Evolutionary conservation across 2,113 vertebrate genomes (phyloP), one percentile per base, ranked within the genome.

Genomic region (Chelonoidis abingdonii): DNA sequence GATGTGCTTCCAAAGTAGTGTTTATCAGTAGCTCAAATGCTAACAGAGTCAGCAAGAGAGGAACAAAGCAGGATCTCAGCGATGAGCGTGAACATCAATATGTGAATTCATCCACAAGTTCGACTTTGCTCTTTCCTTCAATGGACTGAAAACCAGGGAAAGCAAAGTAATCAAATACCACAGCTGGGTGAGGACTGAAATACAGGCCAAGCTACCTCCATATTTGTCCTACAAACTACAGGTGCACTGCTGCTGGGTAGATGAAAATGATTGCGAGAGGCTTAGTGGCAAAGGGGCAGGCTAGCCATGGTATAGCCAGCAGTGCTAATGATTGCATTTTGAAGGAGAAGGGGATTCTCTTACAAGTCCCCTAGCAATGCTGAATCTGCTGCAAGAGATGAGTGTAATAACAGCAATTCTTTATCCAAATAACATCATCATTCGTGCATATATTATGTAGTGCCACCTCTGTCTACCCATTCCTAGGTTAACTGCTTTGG

Each of bases 11-110:
- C 62, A 65, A 65, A 35, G 31, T 65, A 65, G 31, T 65, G 62
- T 65, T 65, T 65, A 35, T 65, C 62, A 16, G 62, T 65, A 65
- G 29, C 14, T 35, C 62, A 65, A 65, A 65, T 7, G 35, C 62
- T 35, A 35, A 65, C 62, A 65, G 59, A 62, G 29, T 59, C 49
- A 85, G 31, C 54, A 47, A n/a, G 35, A 44, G 31, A 72, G 6
- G 1, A 2, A 1, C 1, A 65, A 24, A 5, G 7, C 6, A 80
- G 21, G 17, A 19, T 86, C 50, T 57, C 29, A 94, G 72, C 29
- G 12, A 4, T 19, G 6, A 72, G 29, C 7, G 22, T 56, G 54
- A 80, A 91, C 53, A 75, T 35, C 49, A 38, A 2, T 0, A 0
- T 35, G 9, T 49, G 56, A 17, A 6, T 78, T 89, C 81, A 25